Conservation (phyloP, 2,797 vertebrate genomes). For the Pelochelys cantorii region DNA sequence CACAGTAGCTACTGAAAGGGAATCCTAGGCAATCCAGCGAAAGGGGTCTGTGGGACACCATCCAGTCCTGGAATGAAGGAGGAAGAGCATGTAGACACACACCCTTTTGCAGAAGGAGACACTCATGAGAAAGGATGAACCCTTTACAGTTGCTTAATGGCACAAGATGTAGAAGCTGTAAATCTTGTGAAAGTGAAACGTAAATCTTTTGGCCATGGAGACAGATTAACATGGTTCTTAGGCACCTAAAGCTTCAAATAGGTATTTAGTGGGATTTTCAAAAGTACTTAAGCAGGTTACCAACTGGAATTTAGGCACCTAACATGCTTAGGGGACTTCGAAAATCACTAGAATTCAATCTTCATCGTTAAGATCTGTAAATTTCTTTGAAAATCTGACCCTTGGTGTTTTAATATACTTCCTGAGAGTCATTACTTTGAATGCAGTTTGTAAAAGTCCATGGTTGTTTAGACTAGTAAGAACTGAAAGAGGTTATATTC, state of each 20-base stretch:
- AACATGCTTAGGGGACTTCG: fast-evolving
- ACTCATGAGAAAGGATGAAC: no score
- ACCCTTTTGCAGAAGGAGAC: no score
- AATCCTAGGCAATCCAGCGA: no score
- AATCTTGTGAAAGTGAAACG: constrained; percentile 1
- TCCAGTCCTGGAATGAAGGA: no score
- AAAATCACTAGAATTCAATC: not conserved
- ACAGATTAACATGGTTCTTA: constrained; percentile 31
- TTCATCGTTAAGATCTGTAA: not conserved
- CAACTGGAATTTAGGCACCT: fast-evolving
- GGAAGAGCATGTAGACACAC: no score
- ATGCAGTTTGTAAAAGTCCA: constrained; percentile 47
- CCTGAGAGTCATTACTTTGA: constrained; percentile 52
- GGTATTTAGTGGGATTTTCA: not conserved
- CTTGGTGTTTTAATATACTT: constrained; percentile 6
- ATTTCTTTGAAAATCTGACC: not conserved
- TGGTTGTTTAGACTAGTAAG: constrained; percentile 25
- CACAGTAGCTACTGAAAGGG: no score
- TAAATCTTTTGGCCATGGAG: constrained; percentile 37
- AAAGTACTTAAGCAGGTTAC: not conserved
- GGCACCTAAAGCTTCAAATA: constrained; percentile 36
- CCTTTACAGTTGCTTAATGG: constrained; percentile 10
- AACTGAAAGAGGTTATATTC: constrained; percentile 36
- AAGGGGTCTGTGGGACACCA: no score
- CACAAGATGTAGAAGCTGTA: constrained; percentile 31